A percentile compares a stretch with the other conserved stretches of the same genome.
These are phyloP conservation scores for Cromileptes altivelis DNA, from an alignment of 2,113 vertebrate species.

Conservation along the genomic window DNA sequence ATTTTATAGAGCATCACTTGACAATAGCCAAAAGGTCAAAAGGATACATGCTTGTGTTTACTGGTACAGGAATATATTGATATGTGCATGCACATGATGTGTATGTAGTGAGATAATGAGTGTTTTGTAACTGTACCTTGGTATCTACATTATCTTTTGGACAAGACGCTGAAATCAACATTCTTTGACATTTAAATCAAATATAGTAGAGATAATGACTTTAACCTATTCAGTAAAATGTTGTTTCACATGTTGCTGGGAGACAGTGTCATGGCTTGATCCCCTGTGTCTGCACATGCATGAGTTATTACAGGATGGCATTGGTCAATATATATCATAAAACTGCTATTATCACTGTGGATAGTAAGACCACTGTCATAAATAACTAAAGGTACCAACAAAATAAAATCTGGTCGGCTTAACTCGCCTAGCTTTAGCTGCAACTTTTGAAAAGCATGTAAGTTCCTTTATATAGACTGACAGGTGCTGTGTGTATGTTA, in stretches of 20 bases:
- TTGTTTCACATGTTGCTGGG: background rate
- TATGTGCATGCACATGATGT: background rate
- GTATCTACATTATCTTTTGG: background rate
- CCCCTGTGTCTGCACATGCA: background rate
- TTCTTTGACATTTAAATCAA: background rate
- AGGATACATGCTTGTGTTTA: background rate
- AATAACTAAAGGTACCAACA: background rate
- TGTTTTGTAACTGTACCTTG: background rate
- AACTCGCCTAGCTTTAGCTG: background rate
- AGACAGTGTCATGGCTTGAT: background rate
- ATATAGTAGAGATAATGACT: background rate
- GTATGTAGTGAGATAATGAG: background rate
- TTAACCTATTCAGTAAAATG: background rate
- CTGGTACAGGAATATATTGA: background rate
- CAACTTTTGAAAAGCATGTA: background rate
- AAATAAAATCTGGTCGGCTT: background rate
- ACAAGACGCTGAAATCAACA: background rate
- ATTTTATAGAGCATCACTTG: background rate
- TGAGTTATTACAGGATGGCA: background rate
- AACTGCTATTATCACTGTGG: background rate
- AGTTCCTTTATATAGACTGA: background rate
- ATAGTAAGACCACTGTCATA: background rate
- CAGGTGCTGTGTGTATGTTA: background rate
- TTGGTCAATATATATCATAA: background rate
- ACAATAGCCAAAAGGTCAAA: background rate